A percentile compares a stretch with the other conserved stretches of the same genome.
These are phyloP conservation scores for Tillus elongatus DNA, from an alignment of 2,888 invertebrate species.

Conservation along the genomic window DNA sequence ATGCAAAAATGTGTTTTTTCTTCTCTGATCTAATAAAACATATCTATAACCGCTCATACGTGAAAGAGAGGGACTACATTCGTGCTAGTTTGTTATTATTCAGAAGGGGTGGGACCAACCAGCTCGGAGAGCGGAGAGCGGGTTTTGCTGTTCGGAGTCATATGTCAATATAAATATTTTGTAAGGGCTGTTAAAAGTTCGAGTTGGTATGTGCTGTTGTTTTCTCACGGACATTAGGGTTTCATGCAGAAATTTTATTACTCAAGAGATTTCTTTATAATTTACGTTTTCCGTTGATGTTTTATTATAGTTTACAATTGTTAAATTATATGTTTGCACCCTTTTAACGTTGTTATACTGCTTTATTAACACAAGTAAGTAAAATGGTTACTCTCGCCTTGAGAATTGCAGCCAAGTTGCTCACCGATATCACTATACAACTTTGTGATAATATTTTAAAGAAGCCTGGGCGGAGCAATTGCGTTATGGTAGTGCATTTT, in stretches of 20 bases:
- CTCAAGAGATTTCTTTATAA: slow-evolving; percentile 22
- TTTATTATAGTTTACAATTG: no score
- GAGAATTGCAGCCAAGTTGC: no score
- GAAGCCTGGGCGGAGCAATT: no score
- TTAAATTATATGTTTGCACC: no score
- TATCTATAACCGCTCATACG: slow-evolving; percentile 2
- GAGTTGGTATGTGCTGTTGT: slow-evolving; percentile 33
- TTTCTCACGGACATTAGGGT: slow-evolving; percentile 41
- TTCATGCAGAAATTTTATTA: slow-evolving; percentile 27
- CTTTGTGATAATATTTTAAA: no score
- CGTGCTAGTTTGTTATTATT: not conserved
- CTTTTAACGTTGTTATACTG: no score
- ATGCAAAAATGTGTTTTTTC: slow-evolving; percentile 1
- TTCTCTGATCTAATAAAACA: not conserved
- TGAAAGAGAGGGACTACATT: no score
- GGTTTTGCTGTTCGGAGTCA: slow-evolving; percentile 33
- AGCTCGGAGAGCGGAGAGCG: no score
- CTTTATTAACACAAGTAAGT: no score
- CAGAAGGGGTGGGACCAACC: slow-evolving; percentile 14
- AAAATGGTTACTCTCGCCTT: no score
- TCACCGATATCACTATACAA: no score
- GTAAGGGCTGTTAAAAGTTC: slow-evolving; percentile 36
- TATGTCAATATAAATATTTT: slow-evolving; percentile 41
- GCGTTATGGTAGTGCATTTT: no score
- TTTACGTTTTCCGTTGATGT: slow-evolving; percentile 11